Conservation (phyloP, 35 echinoderm and acorn worm species). For the Amphiura filiformis region DNA sequence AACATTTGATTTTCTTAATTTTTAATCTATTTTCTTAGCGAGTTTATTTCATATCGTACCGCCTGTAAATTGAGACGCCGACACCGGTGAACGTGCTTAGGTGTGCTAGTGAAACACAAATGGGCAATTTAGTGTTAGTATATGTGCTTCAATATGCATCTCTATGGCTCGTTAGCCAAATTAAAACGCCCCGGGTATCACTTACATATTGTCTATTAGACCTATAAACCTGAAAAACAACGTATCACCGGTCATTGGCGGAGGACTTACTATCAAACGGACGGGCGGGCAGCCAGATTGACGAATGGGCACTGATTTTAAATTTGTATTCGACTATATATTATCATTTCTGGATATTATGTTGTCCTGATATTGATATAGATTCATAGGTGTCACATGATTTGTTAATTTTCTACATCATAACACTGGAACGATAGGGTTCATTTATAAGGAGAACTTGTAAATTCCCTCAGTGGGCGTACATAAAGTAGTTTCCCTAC, state of each 20-base stretch:
- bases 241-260: background rate
- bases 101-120: constrained; percentile 11
- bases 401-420: too few relatives aligned
- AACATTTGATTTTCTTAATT: constrained; percentile 3
- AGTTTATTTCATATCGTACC: background rate
- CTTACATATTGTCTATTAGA: constrained; percentile 8
- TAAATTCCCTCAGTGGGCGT: too few relatives aligned
- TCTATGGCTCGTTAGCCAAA: background rate
- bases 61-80: background rate
- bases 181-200: constrained; percentile 6
- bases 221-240: constrained; percentile 2
- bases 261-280: too few relatives aligned
- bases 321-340: too few relatives aligned
- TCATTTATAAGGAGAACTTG: too few relatives aligned
- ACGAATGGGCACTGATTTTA: too few relatives aligned
- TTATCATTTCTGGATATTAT: too few relatives aligned
- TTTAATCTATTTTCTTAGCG: constrained; percentile 2
- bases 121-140: constrained; percentile 14
- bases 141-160: background rate
- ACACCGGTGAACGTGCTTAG: background rate
- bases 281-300: too few relatives aligned
- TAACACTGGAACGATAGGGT: too few relatives aligned
- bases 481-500: too few relatives aligned
- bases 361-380: too few relatives aligned
- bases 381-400: too few relatives aligned